phyloP scores from a whole-genome alignment of 2,888 invertebrate species.

The Steinernema scapterisci region DNA sequence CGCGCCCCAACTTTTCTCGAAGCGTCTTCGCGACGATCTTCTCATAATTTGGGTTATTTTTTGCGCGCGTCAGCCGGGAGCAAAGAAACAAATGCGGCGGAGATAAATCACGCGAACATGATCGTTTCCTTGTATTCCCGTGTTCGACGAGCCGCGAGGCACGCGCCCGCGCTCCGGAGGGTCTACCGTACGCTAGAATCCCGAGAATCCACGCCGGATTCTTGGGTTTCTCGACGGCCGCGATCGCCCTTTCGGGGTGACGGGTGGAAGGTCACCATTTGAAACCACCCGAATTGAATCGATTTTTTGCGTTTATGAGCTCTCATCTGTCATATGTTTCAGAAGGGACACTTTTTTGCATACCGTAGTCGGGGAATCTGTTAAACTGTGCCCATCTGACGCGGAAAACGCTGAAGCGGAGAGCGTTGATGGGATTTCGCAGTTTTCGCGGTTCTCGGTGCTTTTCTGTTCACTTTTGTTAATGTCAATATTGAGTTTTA shows the following conservation, averaged over 20 bases:
- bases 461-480: too few relatives aligned
- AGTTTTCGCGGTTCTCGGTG: too few relatives aligned
- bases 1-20: background rate
- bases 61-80: background rate
- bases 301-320: slow-evolving; percentile 15
- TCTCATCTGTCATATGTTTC: slow-evolving; percentile 30
- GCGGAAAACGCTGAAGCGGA: too few relatives aligned
- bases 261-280: background rate
- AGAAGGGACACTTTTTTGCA: slow-evolving; percentile 8
- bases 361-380: background rate
- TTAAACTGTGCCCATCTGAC: too few relatives aligned
- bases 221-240: background rate
- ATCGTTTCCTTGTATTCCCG: slow-evolving; percentile 8
- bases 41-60: slow-evolving; percentile 33
- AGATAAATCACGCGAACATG: slow-evolving; percentile 25
- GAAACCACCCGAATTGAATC: slow-evolving; percentile 17
- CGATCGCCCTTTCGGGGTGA: background rate
- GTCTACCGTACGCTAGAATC: background rate
- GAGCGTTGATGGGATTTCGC: too few relatives aligned
- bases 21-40: background rate
- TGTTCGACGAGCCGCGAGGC: background rate
- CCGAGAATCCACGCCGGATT: too few relatives aligned
- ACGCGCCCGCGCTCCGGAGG: background rate
- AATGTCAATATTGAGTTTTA: too few relatives aligned
- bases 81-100: slow-evolving; percentile 17